Percentiles rank a stretch among this genome's conserved stretches.
These are phyloP conservation scores for Oligia latruncula DNA, from an alignment of 2,888 invertebrate genomes.

Conservation along the genomic window DNA sequence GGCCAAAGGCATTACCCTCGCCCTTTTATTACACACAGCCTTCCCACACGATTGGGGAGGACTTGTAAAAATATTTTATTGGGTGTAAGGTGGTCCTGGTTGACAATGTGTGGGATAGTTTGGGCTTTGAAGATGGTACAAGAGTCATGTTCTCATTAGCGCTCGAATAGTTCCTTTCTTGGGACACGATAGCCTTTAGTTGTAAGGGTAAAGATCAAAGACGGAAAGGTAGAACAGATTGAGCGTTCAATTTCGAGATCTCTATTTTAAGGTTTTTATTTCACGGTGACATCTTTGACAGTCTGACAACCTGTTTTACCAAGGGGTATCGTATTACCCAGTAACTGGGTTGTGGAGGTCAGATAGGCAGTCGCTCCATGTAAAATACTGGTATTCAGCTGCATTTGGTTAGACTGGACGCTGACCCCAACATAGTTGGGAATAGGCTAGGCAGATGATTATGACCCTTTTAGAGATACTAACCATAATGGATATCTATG, in stretches of 20 bases:
- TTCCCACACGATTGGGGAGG: conserved; percentile 67
- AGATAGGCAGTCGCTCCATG: no score
- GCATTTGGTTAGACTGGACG: no score
- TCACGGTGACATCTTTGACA: not conserved
- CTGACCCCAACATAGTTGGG: no score
- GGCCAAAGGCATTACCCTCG: conserved; percentile 66
- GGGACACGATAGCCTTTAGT: not conserved
- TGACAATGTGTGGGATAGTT: conserved; percentile 49
- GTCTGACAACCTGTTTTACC: no score
- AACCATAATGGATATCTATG: no score
- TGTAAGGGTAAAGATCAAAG: conserved; percentile 8
- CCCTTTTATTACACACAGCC: conserved; percentile 67
- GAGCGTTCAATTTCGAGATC: not conserved
- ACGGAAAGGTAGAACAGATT: not conserved
- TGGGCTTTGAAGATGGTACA: not conserved
- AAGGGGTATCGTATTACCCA: no score
- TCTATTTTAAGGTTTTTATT: not conserved
- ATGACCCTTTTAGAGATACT: no score
- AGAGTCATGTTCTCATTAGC: conserved; percentile 22
- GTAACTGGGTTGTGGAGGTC: no score
- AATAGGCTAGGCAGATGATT: no score
- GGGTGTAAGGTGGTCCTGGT: conserved; percentile 50
- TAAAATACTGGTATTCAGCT: no score
- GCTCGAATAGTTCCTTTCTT: conserved; percentile 2
- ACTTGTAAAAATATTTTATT: conserved; percentile 76